Evolutionary conservation across 1,140 invertebrate genomes (phyloP).

Genomic region (Pantala flavescens): DNA sequence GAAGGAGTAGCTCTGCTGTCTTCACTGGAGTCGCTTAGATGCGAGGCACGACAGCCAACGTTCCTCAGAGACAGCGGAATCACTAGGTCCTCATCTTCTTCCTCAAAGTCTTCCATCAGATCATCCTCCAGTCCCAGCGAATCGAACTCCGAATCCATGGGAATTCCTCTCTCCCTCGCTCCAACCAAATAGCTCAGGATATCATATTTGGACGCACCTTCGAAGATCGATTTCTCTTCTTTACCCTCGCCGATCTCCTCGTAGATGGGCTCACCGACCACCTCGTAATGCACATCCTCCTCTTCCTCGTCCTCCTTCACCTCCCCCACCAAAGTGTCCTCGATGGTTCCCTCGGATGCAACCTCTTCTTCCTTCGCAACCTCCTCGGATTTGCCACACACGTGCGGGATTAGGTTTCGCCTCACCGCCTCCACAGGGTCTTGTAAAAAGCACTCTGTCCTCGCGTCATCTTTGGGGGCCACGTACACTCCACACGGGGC

Average conservation of each 20-base stretch:
- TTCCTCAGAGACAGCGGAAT: slow-evolving; percentile 22
- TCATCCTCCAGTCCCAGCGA: slow-evolving; percentile 12
- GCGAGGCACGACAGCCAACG: slow-evolving; percentile 36
- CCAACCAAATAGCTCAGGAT: slow-evolving; percentile 79
- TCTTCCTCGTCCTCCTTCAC: slow-evolving; percentile 18
- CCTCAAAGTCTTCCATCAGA: slow-evolving; percentile 32
- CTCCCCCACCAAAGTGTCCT: neutral
- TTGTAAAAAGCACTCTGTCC: slow-evolving; percentile 37
- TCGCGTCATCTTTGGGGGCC: slow-evolving; percentile 20
- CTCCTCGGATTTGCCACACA: slow-evolving; percentile 44
- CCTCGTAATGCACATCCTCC: slow-evolving; percentile 55
- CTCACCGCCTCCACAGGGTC: slow-evolving; percentile 60
- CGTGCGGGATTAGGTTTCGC: slow-evolving; percentile 56
- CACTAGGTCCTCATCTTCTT: slow-evolving; percentile 32
- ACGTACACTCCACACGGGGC: slow-evolving; percentile 15
- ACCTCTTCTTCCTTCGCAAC: neutral
- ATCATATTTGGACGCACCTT: slow-evolving; percentile 77
- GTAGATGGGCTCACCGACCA: slow-evolving; percentile 76
- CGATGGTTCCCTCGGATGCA: slow-evolving; percentile 16
- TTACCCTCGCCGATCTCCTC: slow-evolving; percentile 56
- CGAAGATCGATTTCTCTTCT: slow-evolving; percentile 57
- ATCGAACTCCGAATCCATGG: slow-evolving; percentile 21
- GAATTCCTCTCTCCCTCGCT: slow-evolving; percentile 60
- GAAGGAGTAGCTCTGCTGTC: neutral
- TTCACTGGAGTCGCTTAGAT: slow-evolving; percentile 49